Percentiles rank a stretch among this genome's conserved stretches.
phyloP scores from a whole-genome alignment of 2,888 invertebrate genomes.

The Tetranychus piercei region DNA sequence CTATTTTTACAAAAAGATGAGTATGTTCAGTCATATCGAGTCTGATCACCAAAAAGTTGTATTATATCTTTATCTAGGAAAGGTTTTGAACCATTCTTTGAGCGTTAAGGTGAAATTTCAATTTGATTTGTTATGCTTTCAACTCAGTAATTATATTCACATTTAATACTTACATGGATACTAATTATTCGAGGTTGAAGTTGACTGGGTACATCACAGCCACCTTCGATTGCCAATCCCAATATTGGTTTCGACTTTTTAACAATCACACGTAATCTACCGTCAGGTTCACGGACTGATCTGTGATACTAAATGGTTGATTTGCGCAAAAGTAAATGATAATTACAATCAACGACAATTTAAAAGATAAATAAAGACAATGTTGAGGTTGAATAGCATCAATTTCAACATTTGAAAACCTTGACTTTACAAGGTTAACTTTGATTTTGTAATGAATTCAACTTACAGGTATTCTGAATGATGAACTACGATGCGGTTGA shows the following conservation, averaged over 20 bases:
- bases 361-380: no score
- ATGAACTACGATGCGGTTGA: slow-evolving; percentile 25
- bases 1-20: no score
- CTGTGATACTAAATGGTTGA: background rate
- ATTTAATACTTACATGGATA: slow-evolving; percentile 59
- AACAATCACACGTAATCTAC: slow-evolving; percentile 53
- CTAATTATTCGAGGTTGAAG: slow-evolving; percentile 84
- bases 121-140: background rate
- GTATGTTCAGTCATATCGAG: no score
- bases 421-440: no score
- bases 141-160: background rate
- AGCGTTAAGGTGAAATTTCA: no score
- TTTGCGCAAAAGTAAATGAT: background rate
- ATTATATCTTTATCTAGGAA: no score
- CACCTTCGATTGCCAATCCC: slow-evolving; percentile 92
- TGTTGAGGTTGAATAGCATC: no score
- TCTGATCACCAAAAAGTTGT: no score
- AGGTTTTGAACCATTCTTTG: no score
- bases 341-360: background rate
- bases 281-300: slow-evolving; percentile 16
- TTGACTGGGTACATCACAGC: slow-evolving; percentile 73
- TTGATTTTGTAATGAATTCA: no score
- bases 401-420: no score
- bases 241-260: slow-evolving; percentile 82
- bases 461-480: slow-evolving; percentile 25